Evolutionary conservation across 1,140 invertebrate species (phyloP).

Genomic region (Diachasma alloeum): DNA sequence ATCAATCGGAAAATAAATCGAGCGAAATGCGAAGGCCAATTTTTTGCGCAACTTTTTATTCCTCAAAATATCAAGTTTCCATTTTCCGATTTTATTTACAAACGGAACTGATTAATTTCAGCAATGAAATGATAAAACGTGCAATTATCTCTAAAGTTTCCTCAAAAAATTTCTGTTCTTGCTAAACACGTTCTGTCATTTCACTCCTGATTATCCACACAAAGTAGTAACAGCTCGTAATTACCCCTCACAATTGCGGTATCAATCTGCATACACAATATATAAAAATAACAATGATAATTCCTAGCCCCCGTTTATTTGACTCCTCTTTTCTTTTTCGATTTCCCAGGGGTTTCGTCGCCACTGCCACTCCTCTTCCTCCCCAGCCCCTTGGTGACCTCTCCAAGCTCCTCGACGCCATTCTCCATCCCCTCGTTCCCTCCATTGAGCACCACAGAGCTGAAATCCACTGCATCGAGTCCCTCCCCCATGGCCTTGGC

Average conservation of each 20-base stretch:
- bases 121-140: not conserved
- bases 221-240: not conserved
- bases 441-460: constrained; percentile 33
- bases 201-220: not conserved
- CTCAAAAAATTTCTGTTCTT: not conserved
- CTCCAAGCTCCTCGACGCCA: constrained; percentile 19
- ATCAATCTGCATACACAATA: not conserved
- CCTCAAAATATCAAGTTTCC: not conserved
- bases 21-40: no score
- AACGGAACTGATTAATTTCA: not conserved
- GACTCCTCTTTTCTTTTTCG: not conserved
- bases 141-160: not conserved
- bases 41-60: not conserved
- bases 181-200: not conserved
- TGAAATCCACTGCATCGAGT: constrained; percentile 48
- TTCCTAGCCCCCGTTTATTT: not conserved
- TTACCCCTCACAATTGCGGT: not conserved
- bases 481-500: constrained; percentile 56
- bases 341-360: not conserved
- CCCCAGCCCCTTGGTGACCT: not conserved
- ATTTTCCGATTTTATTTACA: not conserved
- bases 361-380: not conserved
- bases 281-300: not conserved
- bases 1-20: no score
- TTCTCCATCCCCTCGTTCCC: constrained; percentile 30